Base-by-base conservation (phyloP, 2,888 invertebrate species). In the Bruchidius siliquastri region DNA sequence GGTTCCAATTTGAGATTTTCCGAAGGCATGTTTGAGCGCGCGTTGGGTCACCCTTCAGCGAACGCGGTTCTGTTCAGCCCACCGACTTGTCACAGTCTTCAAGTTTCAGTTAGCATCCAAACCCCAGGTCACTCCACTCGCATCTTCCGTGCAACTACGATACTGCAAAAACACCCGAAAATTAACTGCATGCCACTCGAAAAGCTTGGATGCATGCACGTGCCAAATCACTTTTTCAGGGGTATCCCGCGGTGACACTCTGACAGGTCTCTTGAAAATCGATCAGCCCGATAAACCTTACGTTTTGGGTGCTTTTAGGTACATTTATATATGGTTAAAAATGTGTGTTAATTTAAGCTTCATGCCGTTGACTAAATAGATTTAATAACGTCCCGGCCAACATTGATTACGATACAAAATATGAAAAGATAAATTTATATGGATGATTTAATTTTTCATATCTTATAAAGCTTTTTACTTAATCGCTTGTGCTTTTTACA, bases 1-100 rank as follows among this genome's bases (percentile, higher is more conserved):
- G 79, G 78, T 70, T 80, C 77, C 32, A 81, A 32, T 75, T 80
- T 81, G 70, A 81, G 72, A 20, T 74, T 77, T 72, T 81, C 81
- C 21, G 75, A 73, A 18, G 74, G 69, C 76, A 76, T 76, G 26
- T 71, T 13, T 18, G 8, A 13, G 49, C 49, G 49, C 49, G 18
- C 18, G 49, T 49, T 66, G 18, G 21, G 26, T 21, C n/a, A 66
- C 68, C 30, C 20, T 71, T n/a, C 21, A 0, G 21, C 21, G 20
- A 20, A 69, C 13, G 66, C 21, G 3, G 49, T 18, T 68, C 68
- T 21, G 22, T 69, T 69, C 69, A 49, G 21, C 21, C 30, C 26
- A 72, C 30, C 30, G 49, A 49, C 49, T 49, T 49, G 49, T 49
- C 49, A 49, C 49, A 49, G 49, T 49, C 49, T 49, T 49, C 49